These are phyloP conservation scores for Syngnathoides biaculeatus DNA, from an alignment of 2,113 vertebrate species.

Conservation along the genomic window DNA sequence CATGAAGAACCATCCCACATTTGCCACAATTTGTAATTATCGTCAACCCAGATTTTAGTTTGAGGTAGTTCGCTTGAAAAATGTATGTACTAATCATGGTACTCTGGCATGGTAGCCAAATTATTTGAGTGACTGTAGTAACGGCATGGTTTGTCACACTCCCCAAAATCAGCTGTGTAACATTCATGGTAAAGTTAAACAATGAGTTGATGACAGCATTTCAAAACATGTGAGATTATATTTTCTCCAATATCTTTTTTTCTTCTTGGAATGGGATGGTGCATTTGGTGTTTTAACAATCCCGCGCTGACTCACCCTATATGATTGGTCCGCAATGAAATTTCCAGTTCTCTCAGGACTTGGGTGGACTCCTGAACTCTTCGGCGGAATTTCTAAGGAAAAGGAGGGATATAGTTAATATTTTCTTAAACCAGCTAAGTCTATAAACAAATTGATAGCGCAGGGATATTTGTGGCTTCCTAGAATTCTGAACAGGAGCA, in stretches of 20 bases:
- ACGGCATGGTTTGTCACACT: no score
- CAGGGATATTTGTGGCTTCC: constrained; percentile 30
- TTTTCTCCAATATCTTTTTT: background rate
- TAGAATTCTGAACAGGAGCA: background rate
- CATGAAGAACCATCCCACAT: no score
- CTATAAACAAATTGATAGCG: constrained; percentile 35
- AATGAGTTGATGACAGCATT: no score
- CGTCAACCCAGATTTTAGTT: no score
- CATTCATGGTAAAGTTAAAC: no score
- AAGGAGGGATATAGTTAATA: constrained; percentile 37
- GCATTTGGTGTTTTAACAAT: background rate
- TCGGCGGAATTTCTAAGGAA: constrained; percentile 90
- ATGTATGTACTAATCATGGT: no score
- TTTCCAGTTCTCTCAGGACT: constrained; percentile 96
- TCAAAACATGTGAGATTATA: background rate
- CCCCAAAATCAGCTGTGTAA: no score
- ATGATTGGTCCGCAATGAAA: constrained; percentile 96
- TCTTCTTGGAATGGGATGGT: no score
- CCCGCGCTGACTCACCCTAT: constrained; percentile 84
- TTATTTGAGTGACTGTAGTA: no score
- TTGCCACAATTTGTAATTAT: no score
- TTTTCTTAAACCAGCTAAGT: constrained; percentile 27
- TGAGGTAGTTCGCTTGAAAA: no score
- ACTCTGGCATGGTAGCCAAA: no score
- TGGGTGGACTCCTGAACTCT: constrained; percentile 97